Conservation (phyloP, 2,888 invertebrate species). For the Hipparchia sbordonii region DNA sequence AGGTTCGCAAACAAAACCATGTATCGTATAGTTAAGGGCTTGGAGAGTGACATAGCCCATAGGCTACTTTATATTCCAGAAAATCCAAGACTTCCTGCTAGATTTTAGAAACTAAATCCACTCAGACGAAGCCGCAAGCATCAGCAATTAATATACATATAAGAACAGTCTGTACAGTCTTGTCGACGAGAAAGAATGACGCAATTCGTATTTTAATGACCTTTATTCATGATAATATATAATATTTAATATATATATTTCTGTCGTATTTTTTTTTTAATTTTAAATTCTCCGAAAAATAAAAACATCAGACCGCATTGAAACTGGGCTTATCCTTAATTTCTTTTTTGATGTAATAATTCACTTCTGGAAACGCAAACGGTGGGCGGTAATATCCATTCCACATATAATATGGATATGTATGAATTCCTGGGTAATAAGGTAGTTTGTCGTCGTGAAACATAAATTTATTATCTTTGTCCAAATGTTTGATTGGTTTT, state of each 20-base stretch:
- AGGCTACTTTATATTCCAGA: too few relatives aligned
- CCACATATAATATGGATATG: constrained; percentile 54
- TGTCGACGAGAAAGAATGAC: too few relatives aligned
- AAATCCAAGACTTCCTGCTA: too few relatives aligned
- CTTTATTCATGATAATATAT: neutral
- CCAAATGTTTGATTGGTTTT: constrained; percentile 51
- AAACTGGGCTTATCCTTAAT: constrained; percentile 46
- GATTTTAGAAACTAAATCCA: too few relatives aligned
- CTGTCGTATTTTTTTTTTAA: neutral
- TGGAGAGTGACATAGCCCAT: too few relatives aligned
- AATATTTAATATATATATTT: neutral
- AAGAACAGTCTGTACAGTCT: too few relatives aligned
- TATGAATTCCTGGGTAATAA: constrained; percentile 50
- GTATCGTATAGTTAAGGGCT: too few relatives aligned
- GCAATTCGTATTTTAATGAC: too few relatives aligned
- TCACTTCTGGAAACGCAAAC: constrained; percentile 47
- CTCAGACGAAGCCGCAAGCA: too few relatives aligned
- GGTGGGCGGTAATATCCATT: constrained; percentile 45
- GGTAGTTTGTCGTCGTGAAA: constrained; percentile 43
- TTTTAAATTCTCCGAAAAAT: neutral
- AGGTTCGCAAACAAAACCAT: too few relatives aligned
- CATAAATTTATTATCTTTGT: constrained; percentile 54
- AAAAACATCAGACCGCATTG: neutral
- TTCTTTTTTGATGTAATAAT: constrained; percentile 52
- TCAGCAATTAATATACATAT: too few relatives aligned